These are phyloP conservation scores for Lasioglossum baleicum DNA, from an alignment of 1,140 invertebrate species.

Conservation along the genomic window DNA sequence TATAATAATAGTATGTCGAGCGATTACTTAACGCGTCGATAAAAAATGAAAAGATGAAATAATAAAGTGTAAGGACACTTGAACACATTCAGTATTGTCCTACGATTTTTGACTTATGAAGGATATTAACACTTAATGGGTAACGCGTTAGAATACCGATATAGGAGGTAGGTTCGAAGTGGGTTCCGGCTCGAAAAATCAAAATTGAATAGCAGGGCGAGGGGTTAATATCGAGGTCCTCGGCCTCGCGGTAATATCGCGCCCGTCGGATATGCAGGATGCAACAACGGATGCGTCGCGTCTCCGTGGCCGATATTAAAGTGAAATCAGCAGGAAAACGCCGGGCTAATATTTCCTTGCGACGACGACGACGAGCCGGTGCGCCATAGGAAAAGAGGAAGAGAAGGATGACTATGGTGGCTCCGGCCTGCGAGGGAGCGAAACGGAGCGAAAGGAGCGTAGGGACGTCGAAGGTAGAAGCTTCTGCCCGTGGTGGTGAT, in stretches of 20 bases:
- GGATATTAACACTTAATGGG: too few relatives aligned
- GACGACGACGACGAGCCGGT: slow-evolving; percentile 43
- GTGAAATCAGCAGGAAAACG: slow-evolving; percentile 63
- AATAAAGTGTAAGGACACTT: too few relatives aligned
- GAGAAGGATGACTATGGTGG: background rate
- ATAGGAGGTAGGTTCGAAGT: too few relatives aligned
- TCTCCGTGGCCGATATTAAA: slow-evolving; percentile 58
- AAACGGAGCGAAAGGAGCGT: background rate
- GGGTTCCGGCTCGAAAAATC: too few relatives aligned
- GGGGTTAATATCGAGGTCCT: background rate
- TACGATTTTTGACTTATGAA: too few relatives aligned
- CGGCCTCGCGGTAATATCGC: slow-evolving; percentile 47
- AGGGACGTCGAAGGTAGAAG: background rate
- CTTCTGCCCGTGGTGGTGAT: too few relatives aligned
- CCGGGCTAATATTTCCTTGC: slow-evolving; percentile 58
- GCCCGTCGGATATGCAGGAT: slow-evolving; percentile 14
- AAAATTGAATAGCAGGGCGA: too few relatives aligned
- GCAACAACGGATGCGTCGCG: slow-evolving; percentile 52
- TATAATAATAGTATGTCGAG: too few relatives aligned
- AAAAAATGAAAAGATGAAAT: too few relatives aligned
- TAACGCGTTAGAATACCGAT: too few relatives aligned
- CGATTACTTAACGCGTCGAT: too few relatives aligned
- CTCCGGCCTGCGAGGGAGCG: background rate
- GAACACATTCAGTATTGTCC: too few relatives aligned
- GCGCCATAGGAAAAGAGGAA: slow-evolving; percentile 1